Base-by-base conservation (phyloP, 2,888 invertebrate species). In the Agrotis puta region DNA sequence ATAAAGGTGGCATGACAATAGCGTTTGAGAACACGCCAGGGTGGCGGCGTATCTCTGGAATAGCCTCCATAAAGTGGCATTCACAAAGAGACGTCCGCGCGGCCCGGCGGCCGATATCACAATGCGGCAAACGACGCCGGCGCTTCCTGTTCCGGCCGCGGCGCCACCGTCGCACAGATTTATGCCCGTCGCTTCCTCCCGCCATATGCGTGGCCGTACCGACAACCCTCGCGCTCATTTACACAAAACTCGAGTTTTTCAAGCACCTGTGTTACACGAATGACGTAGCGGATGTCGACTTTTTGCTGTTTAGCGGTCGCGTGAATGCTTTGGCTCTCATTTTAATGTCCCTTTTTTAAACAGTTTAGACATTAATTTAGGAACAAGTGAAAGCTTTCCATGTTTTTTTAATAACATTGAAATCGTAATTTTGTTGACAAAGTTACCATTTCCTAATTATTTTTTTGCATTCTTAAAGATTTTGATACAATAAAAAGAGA, bases 101-200 rank as follows among this genome's bases (percentile, higher is more conserved):
- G 92, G 94, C 93, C 92, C 92, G 92, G 84, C 93, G 92, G 89
- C 94, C 94, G 95, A 94, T 94, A 95, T 89, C 93, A 96, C 96
- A 96, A 95, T 96, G 95, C 94, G 95, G 94, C 95, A 95, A 95
- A 95, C 96, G 96, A 96, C 95, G 95, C 85, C 92, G 92, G 92
- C 91, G 90, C 94, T 95, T 96, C 96, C 96, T 92, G 83, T 95
- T 95, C 95, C 96, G 95, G 95, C 91, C 94, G 91, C 94, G 93
- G 94, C 94, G 94, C 94, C 94, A 94, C 94, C 83, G 93, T 94
- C 92, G 93, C 93, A 79, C 89, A 95, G 95, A 96, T 96, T 96
- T 96, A 96, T 96, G 95, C 94, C 92, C 90, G 93, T 89, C 93
- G 92, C 95, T 95, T 95, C 95, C 95, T 94, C 91, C 92, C 90